Evolutionary conservation across 2,888 invertebrate species (phyloP).

Genomic region (Leptogaster cylindrica): DNA sequence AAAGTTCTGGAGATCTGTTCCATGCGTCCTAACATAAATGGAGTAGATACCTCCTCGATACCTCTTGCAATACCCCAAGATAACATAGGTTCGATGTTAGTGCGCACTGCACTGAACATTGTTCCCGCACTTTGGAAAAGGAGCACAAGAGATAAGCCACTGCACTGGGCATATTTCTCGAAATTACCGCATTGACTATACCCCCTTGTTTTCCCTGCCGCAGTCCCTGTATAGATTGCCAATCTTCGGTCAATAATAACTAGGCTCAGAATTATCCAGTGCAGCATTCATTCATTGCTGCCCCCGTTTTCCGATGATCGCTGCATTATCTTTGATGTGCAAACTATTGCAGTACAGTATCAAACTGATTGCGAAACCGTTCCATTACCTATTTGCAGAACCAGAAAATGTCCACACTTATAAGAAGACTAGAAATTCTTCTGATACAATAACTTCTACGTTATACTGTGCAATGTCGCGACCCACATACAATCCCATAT

Average conservation of each 20-base stretch:
- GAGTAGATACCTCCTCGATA: conserved; percentile 1
- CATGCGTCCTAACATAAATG: conserved; percentile 7
- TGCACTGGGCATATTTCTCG: conserved; percentile 8
- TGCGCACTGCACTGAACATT: neutral
- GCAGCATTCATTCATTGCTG: conserved; percentile 4
- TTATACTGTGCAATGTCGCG: too few species aligned
- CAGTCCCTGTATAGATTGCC: neutral
- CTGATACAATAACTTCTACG: too few species aligned
- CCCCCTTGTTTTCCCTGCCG: neutral
- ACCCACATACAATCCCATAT: too few species aligned
- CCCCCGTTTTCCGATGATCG: too few species aligned
- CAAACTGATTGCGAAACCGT: too few species aligned
- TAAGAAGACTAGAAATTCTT: too few species aligned
- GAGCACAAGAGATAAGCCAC: conserved; percentile 9
- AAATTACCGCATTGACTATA: conserved; percentile 25
- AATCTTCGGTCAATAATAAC: neutral
- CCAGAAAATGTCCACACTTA: too few species aligned
- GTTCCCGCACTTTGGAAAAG: neutral
- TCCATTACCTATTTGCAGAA: too few species aligned
- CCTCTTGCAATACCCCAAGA: conserved; percentile 12
- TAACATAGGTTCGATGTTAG: neutral
- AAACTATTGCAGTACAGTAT: too few species aligned
- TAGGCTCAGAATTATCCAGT: conserved; percentile 13
- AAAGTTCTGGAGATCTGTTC: conserved; percentile 15
- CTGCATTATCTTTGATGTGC: too few species aligned